Evolutionary conservation across 92 coral and sea anemone species (phyloP), one percentile per base, ranked within the genome.

Genomic region (Siderastrea radians): DNA sequence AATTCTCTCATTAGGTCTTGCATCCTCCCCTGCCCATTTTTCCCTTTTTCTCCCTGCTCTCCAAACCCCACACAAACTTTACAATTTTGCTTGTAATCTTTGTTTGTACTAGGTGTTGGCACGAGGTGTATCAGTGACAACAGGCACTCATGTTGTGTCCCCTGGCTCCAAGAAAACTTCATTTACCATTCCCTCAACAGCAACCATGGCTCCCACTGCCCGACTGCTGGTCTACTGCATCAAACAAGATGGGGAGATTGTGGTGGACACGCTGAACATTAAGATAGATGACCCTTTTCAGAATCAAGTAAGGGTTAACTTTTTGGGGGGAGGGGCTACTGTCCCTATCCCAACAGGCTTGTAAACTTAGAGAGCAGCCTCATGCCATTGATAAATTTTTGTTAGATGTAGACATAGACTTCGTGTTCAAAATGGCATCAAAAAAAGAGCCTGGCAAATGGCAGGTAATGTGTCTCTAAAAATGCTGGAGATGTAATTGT

Each of bases 191-290:
- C 68, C 68, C 43, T 76, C 98, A 10, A 69, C 86, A 0, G 75
- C 90, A 38, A 49, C 67, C 57, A 98, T 98, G 99, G 96, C 99
- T 1, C 99, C 99, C 3, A 87, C 95, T 4, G 95, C 95, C 1
- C 90, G 93, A 2, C 68, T 98, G 4, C 68, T 98, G 53, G 98
- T 93, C 16, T 98, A 98, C 90, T 78, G 93, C 58, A 92, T 96
- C 48, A 75, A 85, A 26, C 83, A 77, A 57, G 92, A 82, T 54
- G 98, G 98, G 1, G 99, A 98, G 73, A 84, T 98, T 43, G 93
- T 98, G 55, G 99, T 96, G 16, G 99, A 98, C 90, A 85, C 98
- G 49, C 73, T 98, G 79, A 96, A 91, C 43, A 54, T 98, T 8
- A 90, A 82, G 50, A 88, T 98, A 43, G 94, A 94, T 26, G 86